phyloP scores from a whole-genome alignment of 2,888 invertebrate genomes.

The Orthosia cruda region DNA sequence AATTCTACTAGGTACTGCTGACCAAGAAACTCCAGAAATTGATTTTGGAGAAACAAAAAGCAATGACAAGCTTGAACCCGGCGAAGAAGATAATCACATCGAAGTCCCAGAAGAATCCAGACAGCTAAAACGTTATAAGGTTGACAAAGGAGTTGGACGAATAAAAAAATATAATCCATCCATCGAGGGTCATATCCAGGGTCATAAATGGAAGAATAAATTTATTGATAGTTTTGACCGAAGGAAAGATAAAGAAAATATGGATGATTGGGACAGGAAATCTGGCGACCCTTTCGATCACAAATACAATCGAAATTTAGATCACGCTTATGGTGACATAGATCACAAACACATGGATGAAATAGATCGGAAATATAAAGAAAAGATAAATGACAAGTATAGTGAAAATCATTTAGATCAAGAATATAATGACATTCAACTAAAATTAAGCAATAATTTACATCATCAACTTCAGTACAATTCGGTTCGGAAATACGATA shows the following conservation, averaged over 20 bases:
- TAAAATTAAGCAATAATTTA: slow-evolving; percentile 42
- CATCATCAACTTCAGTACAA: slow-evolving; percentile 38
- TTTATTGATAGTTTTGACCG: slow-evolving; percentile 20
- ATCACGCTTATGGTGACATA: slow-evolving; percentile 7
- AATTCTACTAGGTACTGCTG: slow-evolving; percentile 24
- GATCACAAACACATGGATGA: slow-evolving; percentile 38
- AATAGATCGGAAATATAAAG: slow-evolving; percentile 24
- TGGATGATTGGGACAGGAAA: slow-evolving; percentile 39
- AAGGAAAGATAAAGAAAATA: slow-evolving; percentile 42
- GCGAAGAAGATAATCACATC: slow-evolving; percentile 17
- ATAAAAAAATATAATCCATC: slow-evolving; percentile 27
- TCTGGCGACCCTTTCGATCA: background rate
- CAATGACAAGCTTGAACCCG: slow-evolving; percentile 24
- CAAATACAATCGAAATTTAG: slow-evolving; percentile 7
- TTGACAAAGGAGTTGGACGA: slow-evolving; percentile 5
- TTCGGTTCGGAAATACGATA: slow-evolving; percentile 29
- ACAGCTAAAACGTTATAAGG: slow-evolving; percentile 18
- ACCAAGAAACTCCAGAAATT: slow-evolving; percentile 36
- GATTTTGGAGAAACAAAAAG: slow-evolving; percentile 53
- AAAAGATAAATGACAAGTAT: slow-evolving; percentile 40
- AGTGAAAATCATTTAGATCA: slow-evolving; percentile 29
- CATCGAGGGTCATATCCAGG: background rate
- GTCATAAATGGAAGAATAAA: slow-evolving; percentile 47
- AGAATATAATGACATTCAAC: slow-evolving; percentile 2
- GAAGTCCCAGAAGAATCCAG: slow-evolving; percentile 3